Base-by-base conservation (phyloP, 2,113 vertebrate species). In the Polypterus bichir region DNA sequence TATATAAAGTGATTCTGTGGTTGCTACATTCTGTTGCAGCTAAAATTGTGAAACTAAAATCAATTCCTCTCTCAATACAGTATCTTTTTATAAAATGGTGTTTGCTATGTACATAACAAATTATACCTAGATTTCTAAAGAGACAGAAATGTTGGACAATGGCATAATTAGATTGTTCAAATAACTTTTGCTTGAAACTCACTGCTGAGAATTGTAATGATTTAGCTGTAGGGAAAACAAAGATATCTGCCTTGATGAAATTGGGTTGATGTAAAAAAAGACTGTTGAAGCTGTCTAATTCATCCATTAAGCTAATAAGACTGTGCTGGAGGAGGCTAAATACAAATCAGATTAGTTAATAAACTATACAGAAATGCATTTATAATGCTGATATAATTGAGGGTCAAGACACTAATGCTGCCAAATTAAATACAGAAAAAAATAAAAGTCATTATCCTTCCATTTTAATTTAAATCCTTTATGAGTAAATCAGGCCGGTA, bases 371-470 rank as follows among this genome's bases (percentile, higher is more conserved):
- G 59, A 57, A 52, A 60, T 7, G 8, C 10, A 46, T 54, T n/a
- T 58, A 56, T 52, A 52, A 60, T 46, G 8, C 10, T 8, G 47
- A 7, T 58, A 56, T 52, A 47, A 62, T 54, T 66, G 60, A 51
- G 10, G 47, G 53, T 62, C 7, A 53, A 51, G 57, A 49, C 10
- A 44, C 47, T 62, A 65, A 62, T 69, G 53, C 47, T 62, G 57
- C 59, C 49, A 65, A 61, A 62, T 44, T 48, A 10, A 52, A 64
- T 27, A 59, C 44, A 54, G 66, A 27, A 27, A 27, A 27, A 27
- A 27, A 27, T 27, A 27, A 51, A 6, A 44, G 48, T 56, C 59
- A 56, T 62, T 60, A 62, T 44, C 11, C 56, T 47, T 9, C 44
- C 55, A 61, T 56, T 56, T 61, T 53, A 51, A 63, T 53, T 44